Conservation (phyloP, 1,140 invertebrate species). For the Antheraea mylitta region DNA sequence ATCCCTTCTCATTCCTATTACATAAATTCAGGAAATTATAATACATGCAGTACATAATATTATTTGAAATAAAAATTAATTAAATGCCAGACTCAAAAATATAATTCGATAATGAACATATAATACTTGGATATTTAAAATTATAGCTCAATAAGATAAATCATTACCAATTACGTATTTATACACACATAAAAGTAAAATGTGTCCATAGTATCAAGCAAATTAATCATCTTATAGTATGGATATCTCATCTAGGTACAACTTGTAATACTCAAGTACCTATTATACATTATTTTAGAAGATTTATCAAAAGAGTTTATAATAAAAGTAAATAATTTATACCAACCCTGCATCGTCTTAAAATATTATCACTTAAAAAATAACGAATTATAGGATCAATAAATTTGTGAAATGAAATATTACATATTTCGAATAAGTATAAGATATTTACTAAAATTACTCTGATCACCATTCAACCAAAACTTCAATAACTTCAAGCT, state of each 20-base stretch:
- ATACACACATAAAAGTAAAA: no score
- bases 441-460: background rate
- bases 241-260: no score
- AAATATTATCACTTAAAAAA: background rate
- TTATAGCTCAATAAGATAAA: no score
- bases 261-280: no score
- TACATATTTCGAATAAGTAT: background rate
- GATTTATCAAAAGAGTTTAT: background rate
- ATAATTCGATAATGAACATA: background rate
- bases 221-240: no score
- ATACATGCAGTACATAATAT: slow-evolving; percentile 5
- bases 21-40: background rate
- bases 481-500: no score
- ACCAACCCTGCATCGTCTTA: background rate
- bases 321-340: background rate
- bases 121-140: no score
- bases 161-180: no score
- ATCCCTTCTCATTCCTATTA: slow-evolving; percentile 49
- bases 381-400: background rate
- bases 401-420: background rate
- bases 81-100: background rate
- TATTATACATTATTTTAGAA: background rate
- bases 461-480: background rate
- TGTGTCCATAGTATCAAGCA: no score
- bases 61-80: slow-evolving; percentile 4